phyloP scores from a whole-genome alignment of 2,888 invertebrate genomes.

The Epistrophella euchroma region DNA sequence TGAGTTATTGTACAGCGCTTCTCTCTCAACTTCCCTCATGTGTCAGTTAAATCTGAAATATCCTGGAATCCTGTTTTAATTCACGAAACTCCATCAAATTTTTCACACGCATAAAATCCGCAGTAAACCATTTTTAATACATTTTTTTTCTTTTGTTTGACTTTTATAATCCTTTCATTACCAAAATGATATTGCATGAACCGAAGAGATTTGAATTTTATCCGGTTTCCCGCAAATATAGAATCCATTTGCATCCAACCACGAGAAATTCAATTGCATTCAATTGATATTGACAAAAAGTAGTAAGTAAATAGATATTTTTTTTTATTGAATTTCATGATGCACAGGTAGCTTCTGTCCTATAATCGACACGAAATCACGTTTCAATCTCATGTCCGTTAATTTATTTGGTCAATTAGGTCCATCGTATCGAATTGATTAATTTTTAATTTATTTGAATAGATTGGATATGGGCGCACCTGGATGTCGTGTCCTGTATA shows the following conservation, averaged over 20 bases:
- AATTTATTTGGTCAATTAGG: slow-evolving; percentile 66
- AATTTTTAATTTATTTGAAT: slow-evolving; percentile 44
- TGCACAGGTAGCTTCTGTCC: background rate
- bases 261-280: slow-evolving; percentile 12
- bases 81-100: no score
- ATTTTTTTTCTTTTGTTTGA: background rate
- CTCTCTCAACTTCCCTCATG: no score
- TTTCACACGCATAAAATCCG: no score
- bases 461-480: background rate
- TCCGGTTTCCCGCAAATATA: slow-evolving; percentile 14
- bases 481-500: background rate
- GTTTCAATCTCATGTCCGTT: slow-evolving; percentile 55
- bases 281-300: slow-evolving; percentile 19
- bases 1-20: no score
- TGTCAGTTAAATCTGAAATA: no score
- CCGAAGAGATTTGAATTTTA: slow-evolving; percentile 1
- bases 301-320: slow-evolving; percentile 13
- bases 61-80: no score
- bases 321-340: slow-evolving; percentile 17
- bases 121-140: background rate
- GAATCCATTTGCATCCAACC: slow-evolving; percentile 8
- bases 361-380: slow-evolving; percentile 38
- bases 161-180: background rate
- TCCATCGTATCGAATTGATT: slow-evolving; percentile 39
- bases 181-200: background rate